Evolutionary conservation across 2,888 invertebrate genomes (phyloP), one percentile per base, ranked within the genome.

Genomic region (Drosophila siamana): DNA sequence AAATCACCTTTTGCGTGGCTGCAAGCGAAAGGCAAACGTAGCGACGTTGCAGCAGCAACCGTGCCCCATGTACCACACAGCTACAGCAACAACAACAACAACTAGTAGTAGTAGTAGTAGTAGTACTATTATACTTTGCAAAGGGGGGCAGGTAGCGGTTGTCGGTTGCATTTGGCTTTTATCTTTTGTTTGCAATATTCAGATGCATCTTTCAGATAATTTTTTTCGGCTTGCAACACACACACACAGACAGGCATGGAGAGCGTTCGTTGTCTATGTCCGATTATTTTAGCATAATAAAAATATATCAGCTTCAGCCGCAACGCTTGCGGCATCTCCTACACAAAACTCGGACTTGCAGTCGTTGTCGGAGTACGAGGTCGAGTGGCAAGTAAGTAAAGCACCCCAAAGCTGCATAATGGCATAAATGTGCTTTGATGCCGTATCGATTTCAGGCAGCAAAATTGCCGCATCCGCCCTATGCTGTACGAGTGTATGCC

Each of bases 1-100:
- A 90, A 90, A 90, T 90, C 91, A 91, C 91, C 90, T 89, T 89
- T 89, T 88, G 81, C 86, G 90, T 87, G 85, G 85, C 89, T 82
- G 79, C 87, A 84, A 81, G 78, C 87, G 83, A 89, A 83, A 87
- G 83, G 85, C 81, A 70, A 71, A 69, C 69, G 60, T 50, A 16
- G 59, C 60, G 41, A 48, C 68, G 30, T 24, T 38, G 64, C 72
- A 60, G 30, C 30, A 30, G 59, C 71, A 71, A 36, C 75, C 75
- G 57, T 74, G 38, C 55, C 30, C 59, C 71, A 57, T 67, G 75
- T 69, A 43, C 69, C 69, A 68, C 50, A 36, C 51, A 57, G 46
- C 74, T 33, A 73, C 40, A 55, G 40, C 54, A 47, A 55, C 38
- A 62, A 24, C 54, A 33, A 44, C 54, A 24, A 40, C 8, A 4